Evolutionary conservation across 2,888 invertebrate species (phyloP).

Genomic region (Ceramica pisi): DNA sequence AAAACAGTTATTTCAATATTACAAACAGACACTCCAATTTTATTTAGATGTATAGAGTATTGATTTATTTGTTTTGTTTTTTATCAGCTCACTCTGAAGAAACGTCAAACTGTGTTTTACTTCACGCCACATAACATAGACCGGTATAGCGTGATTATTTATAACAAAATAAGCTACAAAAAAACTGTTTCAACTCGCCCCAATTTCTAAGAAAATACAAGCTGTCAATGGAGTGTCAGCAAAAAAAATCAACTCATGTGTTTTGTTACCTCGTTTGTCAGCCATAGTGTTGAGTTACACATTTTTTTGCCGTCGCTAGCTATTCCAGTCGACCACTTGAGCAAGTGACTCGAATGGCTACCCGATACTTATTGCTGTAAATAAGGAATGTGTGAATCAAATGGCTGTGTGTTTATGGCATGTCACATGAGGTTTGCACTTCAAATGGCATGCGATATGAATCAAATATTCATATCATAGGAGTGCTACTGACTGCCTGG

Average conservation of each 20-base stretch:
- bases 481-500: too few species aligned
- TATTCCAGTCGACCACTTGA: conserved; percentile 5
- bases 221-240: conserved; percentile 18
- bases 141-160: too few species aligned
- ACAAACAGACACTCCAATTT: too few species aligned
- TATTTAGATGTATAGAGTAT: too few species aligned
- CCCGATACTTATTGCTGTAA: conserved; percentile 30
- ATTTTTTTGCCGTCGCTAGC: conserved; percentile 25
- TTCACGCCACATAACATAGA: too few species aligned
- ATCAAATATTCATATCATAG: too few species aligned
- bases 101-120: too few species aligned
- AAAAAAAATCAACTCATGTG: conserved; percentile 15
- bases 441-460: conserved; percentile 2
- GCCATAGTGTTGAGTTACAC: conserved; percentile 9
- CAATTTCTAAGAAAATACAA: conserved; percentile 18
- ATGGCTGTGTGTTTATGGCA: background rate
- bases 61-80: too few species aligned
- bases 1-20: too few species aligned
- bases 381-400: conserved; percentile 19
- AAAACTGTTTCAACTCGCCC: background rate
- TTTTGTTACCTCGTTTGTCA: conserved; percentile 14
- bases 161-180: too few species aligned
- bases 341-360: conserved; percentile 14
- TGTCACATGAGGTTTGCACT: conserved; percentile 58
- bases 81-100: too few species aligned